Base-by-base conservation (phyloP, 1,140 invertebrate genomes). In the Apis florea region DNA sequence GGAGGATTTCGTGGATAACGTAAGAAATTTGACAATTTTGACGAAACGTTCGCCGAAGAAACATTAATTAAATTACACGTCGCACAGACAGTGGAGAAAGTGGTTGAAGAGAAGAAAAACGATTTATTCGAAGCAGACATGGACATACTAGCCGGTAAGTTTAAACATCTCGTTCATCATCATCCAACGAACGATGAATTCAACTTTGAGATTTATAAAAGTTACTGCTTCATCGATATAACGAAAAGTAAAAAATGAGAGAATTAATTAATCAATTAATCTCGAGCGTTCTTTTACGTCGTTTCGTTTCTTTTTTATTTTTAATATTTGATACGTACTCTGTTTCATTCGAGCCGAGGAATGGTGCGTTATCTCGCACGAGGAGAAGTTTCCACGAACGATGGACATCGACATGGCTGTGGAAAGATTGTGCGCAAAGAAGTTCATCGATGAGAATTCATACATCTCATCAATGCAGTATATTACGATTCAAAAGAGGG, bases 371-470 rank as follows among this genome's bases (percentile, higher is more conserved):
- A 88, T 94, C 69, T 73, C 74, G 1, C 78, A 77, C 47, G 83
- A 89, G 11, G 90, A 92, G 49, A 79, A 68, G 58, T 76, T 89
- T 67, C 91, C 90, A 5, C 86, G 71, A 58, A 47, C 61, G 31
- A 79, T 91, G 11, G 94, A 94, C 67, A 94, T 94, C 24, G 90
- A 92, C 15, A 90, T 94, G 90, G 90, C 92, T 13, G 88, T 94
- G 51, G 94, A 94, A 79, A 91, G 92, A 74, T 74, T 89, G 53
- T 71, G 92, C 26, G 84, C 92, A 19, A 88, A 73, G 67, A 81
- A 89, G 51, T 86, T 90, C 82, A 77, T 94, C 8, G 53, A 82
- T 58, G 69, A 85, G 15, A 91, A 92, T 84, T 56, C 76, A 73
- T 75, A 85, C 40, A 66, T 89, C 51, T 81, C 90, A 49, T 81